These are phyloP conservation scores for Marmota flaviventris DNA, from an alignment of 2,113 vertebrate species.

Conservation along the genomic window DNA sequence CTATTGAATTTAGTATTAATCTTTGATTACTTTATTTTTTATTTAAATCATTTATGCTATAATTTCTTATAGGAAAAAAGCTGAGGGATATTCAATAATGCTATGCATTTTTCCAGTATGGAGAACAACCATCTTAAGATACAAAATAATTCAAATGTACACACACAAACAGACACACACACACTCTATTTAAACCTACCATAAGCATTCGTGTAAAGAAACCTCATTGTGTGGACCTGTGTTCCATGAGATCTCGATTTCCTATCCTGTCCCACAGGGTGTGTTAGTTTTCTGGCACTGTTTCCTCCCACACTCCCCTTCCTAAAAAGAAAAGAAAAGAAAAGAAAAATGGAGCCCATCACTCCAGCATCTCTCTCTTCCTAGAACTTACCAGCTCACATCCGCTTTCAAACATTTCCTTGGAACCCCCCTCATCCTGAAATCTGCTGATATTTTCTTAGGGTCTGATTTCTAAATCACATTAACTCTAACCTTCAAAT, in stretches of 20 bases:
- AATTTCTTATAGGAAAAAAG: slow-evolving; percentile 46
- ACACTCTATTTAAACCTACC: neutral
- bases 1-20: neutral
- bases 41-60: slow-evolving; percentile 52
- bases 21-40: slow-evolving; percentile 9
- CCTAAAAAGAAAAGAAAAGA: neutral
- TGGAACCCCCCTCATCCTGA: fast-evolving
- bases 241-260: neutral
- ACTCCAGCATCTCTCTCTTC: fast-evolving
- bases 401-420: too few relatives aligned
- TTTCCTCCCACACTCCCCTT: neutral
- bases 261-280: neutral
- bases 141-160: neutral
- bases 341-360: too few relatives aligned
- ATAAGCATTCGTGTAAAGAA: neutral
- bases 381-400: neutral
- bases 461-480: neutral
- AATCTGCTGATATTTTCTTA: neutral
- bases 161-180: too few relatives aligned
- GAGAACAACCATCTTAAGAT: neutral
- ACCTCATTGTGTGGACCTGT: too few relatives aligned
- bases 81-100: neutral
- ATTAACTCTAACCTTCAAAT: neutral
- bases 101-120: neutral
- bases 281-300: neutral